Percentiles rank a stretch among this genome's conserved stretches.
These are phyloP conservation scores for Scotopteryx bipunctaria DNA, from an alignment of 2,888 invertebrate species.

Conservation along the genomic window DNA sequence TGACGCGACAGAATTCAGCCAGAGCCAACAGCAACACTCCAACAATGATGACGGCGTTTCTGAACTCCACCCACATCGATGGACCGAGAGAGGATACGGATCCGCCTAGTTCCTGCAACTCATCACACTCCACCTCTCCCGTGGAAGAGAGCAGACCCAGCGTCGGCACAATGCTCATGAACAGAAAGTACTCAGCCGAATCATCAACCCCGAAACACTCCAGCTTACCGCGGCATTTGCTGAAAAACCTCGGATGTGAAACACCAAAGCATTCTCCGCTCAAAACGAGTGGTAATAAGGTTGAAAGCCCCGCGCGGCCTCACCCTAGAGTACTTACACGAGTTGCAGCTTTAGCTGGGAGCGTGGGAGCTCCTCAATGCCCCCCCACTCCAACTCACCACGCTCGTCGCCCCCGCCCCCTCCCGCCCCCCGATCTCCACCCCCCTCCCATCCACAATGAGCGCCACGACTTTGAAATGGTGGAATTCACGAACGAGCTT, in stretches of 20 bases:
- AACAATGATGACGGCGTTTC: constrained; percentile 76
- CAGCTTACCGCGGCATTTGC: constrained; percentile 71
- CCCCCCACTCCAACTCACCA: constrained; percentile 95
- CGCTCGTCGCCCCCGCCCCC: constrained; percentile 86
- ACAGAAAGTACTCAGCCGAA: constrained; percentile 73
- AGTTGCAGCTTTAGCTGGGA: constrained; percentile 82
- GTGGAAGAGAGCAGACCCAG: constrained; percentile 67
- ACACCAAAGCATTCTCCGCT: constrained; percentile 74
- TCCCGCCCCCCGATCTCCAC: constrained; percentile 82
- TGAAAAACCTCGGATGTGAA: constrained; percentile 72
- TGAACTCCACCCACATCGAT: constrained; percentile 73
- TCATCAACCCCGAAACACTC: constrained; percentile 74
- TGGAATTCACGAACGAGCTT: constrained; percentile 76
- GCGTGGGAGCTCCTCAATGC: constrained; percentile 84
- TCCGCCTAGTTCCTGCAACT: constrained; percentile 70
- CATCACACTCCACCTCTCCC: constrained; percentile 72
- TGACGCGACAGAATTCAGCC: constrained; percentile 86
- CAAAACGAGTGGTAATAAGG: constrained; percentile 49
- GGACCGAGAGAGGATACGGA: constrained; percentile 64
- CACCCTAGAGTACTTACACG: constrained; percentile 86
- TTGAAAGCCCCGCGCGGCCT: constrained; percentile 79
- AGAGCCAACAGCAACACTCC: constrained; percentile 80
- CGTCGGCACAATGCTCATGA: constrained; percentile 73
- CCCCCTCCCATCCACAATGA: constrained; percentile 76
- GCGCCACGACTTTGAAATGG: constrained; percentile 75